phyloP scores from a whole-genome alignment of 2,797 vertebrate genomes.

The Myotis myotis region DNA sequence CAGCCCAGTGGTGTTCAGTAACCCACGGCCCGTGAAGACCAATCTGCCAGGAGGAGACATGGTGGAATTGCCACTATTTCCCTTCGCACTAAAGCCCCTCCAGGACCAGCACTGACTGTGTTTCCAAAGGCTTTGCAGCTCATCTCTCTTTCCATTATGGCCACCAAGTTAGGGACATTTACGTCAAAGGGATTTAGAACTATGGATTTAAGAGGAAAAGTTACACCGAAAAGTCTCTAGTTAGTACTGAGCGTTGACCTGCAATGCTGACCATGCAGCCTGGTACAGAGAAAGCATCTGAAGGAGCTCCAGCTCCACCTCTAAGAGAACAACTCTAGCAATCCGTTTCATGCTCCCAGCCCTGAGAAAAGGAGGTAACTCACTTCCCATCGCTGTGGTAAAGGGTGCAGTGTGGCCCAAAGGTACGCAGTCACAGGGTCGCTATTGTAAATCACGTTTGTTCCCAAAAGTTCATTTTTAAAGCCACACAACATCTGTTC shows the following conservation, averaged over 20 bases:
- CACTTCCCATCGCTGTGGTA: too few relatives aligned
- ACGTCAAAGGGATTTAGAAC: constrained; percentile 26
- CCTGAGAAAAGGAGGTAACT: not conserved
- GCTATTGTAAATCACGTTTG: constrained; percentile 16
- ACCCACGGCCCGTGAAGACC: not conserved
- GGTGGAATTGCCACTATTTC: not conserved
- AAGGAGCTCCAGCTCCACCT: not conserved
- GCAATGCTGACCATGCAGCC: not conserved
- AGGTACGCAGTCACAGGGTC: not conserved
- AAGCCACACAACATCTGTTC: not conserved
- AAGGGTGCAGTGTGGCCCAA: not conserved
- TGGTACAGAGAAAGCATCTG: not conserved
- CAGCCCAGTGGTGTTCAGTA: not conserved
- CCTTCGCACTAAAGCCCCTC: not conserved
- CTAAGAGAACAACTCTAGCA: not conserved
- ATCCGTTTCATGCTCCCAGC: not conserved
- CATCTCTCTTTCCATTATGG: not conserved
- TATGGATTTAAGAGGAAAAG: not conserved
- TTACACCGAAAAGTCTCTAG: not conserved
- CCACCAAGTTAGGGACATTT: not conserved
- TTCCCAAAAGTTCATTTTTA: constrained; percentile 32
- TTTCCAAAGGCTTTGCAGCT: not conserved
- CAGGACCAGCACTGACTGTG: not conserved
- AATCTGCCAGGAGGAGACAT: not conserved
- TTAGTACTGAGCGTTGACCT: not conserved